A percentile compares a stretch with the other conserved stretches of the same genome.
Conservation (phyloP, 2,888 invertebrate species). For the Perizoma flavofasciatum region DNA sequence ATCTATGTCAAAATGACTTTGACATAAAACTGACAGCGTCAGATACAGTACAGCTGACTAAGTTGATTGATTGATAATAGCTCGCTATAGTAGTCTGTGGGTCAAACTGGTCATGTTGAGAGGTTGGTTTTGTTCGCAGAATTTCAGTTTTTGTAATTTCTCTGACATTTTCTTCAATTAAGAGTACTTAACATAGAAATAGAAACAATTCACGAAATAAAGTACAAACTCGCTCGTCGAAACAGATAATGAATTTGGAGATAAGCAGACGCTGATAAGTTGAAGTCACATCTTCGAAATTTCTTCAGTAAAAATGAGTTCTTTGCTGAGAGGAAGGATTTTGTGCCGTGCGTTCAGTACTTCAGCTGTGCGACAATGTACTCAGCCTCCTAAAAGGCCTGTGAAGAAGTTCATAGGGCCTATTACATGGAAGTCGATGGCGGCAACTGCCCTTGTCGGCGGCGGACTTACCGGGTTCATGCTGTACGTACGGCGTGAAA, state of each 20-base stretch:
- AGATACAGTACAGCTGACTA: too few relatives aligned
- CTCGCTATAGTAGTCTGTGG: too few relatives aligned
- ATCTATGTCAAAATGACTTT: too few relatives aligned
- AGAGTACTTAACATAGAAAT: too few relatives aligned
- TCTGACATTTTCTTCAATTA: too few relatives aligned
- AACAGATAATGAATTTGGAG: constrained; percentile 22
- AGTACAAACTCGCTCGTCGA: not conserved
- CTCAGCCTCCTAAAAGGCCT: constrained; percentile 61
- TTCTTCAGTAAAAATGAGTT: constrained; percentile 59
- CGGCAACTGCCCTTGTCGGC: constrained; percentile 86
- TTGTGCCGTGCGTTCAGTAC: constrained; percentile 61
- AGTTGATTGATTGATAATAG: too few relatives aligned
- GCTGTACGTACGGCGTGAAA: constrained; percentile 91
- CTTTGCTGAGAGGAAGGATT: constrained; percentile 52
- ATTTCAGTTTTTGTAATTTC: too few relatives aligned
- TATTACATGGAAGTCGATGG: constrained; percentile 92
- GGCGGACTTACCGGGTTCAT: constrained; percentile 87
- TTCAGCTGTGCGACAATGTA: constrained; percentile 59
- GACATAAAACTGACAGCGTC: too few relatives aligned
- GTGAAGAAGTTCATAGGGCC: constrained; percentile 79
- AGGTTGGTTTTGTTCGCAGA: too few relatives aligned
- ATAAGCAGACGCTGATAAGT: constrained; percentile 34
- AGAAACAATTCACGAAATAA: too few relatives aligned
- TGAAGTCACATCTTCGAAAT: constrained; percentile 6
- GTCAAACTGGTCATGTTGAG: too few relatives aligned